Evolutionary conservation across 2,113 vertebrate genomes (phyloP).

Genomic region (Phalacrocorax brasilianus): DNA sequence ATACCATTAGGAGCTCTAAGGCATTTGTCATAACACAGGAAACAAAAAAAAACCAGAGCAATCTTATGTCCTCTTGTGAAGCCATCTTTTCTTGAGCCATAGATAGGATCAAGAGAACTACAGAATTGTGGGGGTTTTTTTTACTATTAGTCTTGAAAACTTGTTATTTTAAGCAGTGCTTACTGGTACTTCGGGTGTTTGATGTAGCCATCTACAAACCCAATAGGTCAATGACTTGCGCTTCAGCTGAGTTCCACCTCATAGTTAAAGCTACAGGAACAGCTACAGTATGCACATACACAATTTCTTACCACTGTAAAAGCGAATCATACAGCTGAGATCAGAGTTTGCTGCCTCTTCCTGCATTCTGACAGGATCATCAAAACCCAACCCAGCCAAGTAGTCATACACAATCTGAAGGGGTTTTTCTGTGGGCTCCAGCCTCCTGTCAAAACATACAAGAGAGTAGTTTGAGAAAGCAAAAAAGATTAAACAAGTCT

Average conservation of each 20-base stretch:
- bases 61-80: background rate
- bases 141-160: background rate
- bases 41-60: background rate
- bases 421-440: conserved; percentile 86
- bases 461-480: conserved; percentile 27
- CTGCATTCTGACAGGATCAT: conserved; percentile 87
- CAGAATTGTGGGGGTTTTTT: background rate
- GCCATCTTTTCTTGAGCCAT: background rate
- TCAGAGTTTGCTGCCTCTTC: conserved; percentile 92
- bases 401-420: conserved; percentile 95
- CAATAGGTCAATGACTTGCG: background rate
- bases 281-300: background rate
- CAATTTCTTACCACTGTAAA: conserved; percentile 89
- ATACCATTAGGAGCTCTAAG: background rate
- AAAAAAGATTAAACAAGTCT: background rate
- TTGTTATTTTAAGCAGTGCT: background rate
- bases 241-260: background rate
- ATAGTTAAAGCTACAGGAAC: background rate
- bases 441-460: conserved; percentile 78
- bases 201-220: background rate
- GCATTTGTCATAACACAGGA: background rate
- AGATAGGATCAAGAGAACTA: background rate
- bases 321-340: conserved; percentile 95
- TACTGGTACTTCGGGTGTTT: background rate
- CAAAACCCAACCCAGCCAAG: conserved; percentile 86